Conservation (phyloP, 2,888 invertebrate species). For the Periphyllus acericola region DNA sequence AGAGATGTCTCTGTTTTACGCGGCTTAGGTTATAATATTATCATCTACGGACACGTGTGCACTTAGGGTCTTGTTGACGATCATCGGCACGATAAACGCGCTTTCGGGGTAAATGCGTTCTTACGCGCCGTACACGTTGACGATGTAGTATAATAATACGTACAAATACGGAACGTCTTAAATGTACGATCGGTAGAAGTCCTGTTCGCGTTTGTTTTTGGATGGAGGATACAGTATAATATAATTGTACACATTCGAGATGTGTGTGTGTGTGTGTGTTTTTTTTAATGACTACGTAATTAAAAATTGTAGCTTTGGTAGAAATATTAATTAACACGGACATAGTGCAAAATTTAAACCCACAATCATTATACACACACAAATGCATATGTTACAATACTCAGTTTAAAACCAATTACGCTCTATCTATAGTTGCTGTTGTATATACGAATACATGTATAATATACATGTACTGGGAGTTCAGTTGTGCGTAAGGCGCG, state of each 20-base stretch:
- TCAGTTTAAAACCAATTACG: conserved; percentile 25
- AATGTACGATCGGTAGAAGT: not conserved
- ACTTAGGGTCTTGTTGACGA: not conserved
- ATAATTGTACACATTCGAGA: not conserved
- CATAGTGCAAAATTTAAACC: not conserved
- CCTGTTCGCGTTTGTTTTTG: too few relatives aligned
- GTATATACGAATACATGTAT: too few relatives aligned
- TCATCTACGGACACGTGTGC: not conserved
- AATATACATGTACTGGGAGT: not conserved
- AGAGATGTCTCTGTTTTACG: not conserved
- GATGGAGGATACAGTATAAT: not conserved
- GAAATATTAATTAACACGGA: not conserved
- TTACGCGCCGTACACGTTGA: not conserved
- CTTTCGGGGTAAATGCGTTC: not conserved
- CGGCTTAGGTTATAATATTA: not conserved
- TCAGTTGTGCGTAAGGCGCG: not conserved
- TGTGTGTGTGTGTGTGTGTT: not conserved
- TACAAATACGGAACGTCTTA: not conserved
- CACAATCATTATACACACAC: not conserved
- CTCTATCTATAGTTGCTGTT: not conserved
- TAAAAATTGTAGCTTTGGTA: conserved; percentile 14
- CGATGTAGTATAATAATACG: too few relatives aligned
- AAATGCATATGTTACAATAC: not conserved
- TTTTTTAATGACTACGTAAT: conserved; percentile 5
- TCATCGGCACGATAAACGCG: not conserved